These are phyloP conservation scores for Atherix ibis DNA, from an alignment of 2,888 invertebrate species.

Conservation along the genomic window DNA sequence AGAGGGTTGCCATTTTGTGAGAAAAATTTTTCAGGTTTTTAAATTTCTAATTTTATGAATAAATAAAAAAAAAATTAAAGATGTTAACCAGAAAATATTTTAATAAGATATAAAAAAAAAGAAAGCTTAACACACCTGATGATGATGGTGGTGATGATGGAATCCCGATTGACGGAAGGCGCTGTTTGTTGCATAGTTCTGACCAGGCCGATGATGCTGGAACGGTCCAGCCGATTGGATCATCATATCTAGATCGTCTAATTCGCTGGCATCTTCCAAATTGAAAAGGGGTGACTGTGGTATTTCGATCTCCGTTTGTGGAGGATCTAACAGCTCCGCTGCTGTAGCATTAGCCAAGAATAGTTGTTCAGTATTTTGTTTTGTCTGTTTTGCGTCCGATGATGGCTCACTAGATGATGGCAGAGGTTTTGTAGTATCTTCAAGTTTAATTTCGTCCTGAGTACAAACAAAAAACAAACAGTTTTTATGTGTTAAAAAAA, in stretches of 20 bases:
- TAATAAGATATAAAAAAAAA: not conserved
- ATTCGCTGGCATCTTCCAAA: constrained; percentile 31
- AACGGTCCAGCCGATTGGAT: constrained; percentile 30
- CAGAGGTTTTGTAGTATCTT: no score
- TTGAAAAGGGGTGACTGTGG: constrained; percentile 26
- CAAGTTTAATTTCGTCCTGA: no score
- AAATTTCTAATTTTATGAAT: no score
- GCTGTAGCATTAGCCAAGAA: constrained; percentile 5
- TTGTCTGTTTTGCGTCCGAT: no score
- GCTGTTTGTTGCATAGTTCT: constrained; percentile 21
- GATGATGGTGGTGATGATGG: constrained; percentile 19
- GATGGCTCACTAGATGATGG: not conserved
- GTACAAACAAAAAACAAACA: no score
- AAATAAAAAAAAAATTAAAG: no score
- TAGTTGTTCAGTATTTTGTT: no score
- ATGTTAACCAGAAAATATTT: no score
- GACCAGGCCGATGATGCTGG: constrained; percentile 18
- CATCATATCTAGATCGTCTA: constrained; percentile 29
- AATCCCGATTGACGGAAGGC: constrained; percentile 27
- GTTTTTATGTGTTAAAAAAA: no score
- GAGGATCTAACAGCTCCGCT: constrained; percentile 8
- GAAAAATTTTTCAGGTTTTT: no score
- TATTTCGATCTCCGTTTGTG: constrained; percentile 10
- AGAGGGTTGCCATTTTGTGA: no score
- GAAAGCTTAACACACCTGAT: constrained; percentile 9